Conservation (phyloP, 2,888 invertebrate species). For the Ophion ellenae region DNA sequence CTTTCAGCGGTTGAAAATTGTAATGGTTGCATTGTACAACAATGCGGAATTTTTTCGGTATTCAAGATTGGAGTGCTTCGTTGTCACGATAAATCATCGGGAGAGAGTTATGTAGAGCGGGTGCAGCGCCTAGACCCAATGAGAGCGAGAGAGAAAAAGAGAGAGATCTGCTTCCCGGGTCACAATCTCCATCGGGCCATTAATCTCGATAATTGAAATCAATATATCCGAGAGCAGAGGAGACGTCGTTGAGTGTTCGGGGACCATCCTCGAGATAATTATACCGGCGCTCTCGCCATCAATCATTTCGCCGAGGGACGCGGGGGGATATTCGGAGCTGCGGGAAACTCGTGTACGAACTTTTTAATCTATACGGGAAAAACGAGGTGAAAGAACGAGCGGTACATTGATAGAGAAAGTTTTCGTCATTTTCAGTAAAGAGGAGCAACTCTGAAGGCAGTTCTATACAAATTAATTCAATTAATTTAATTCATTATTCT, state of each 20-base stretch:
- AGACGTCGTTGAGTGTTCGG: constrained; percentile 68
- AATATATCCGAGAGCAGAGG: constrained; percentile 70
- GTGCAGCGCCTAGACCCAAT: background rate
- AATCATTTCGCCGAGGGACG: constrained; percentile 71
- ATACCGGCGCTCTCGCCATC: constrained; percentile 68
- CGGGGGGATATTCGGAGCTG: background rate
- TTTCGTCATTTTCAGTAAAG: background rate
- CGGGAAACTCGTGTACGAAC: background rate
- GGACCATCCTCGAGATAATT: constrained; percentile 72
- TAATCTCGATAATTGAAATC: constrained; percentile 82
- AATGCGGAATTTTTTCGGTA: background rate
- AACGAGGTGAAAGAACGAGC: background rate
- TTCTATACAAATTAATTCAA: background rate
- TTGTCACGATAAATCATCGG: background rate
- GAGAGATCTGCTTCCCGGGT: constrained; percentile 6
- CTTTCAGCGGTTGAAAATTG: background rate
- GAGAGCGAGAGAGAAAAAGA: constrained; percentile 21
- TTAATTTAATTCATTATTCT: background rate
- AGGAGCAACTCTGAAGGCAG: background rate
- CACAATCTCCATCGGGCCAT: constrained; percentile 74
- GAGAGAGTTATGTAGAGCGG: background rate
- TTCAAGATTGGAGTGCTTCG: background rate
- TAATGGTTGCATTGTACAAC: background rate
- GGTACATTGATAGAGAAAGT: background rate
- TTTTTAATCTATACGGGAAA: background rate